Evolutionary conservation across 1,140 invertebrate species (phyloP), one percentile per base, ranked within the genome.

Genomic region (Mamestra configurata): DNA sequence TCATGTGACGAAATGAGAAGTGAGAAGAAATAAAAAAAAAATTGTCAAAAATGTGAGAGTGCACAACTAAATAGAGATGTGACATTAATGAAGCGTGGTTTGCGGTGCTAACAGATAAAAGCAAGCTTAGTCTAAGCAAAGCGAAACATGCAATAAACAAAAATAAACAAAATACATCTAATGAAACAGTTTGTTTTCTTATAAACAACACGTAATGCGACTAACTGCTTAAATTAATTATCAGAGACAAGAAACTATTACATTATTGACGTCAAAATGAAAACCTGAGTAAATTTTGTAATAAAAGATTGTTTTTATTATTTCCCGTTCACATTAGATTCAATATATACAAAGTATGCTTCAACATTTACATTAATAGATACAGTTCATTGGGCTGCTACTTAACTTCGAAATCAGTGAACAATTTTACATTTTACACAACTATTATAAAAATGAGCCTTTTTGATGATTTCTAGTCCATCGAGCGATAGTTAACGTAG

Each of bases 341-440:
- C 93, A 88, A 92, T 95, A 95, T 95, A 95, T 95, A 95, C 93
- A 94, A 92, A 95, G 94, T 90, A 93, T 91, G 85, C 79, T 86
- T 91, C 84, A 92, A 92, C 90, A 93, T 95, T 94, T 93, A 94
- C 92, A 93, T 85, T 91, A 88, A 88, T 92, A 91, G 88, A 91
- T 92, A 93, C 87, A 92, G 81, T 90, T 88, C 82, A 87, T 88
- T 86, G 79, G 76, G 80, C 88, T 79, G 83, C 92, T 92, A 91
- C 86, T 88, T 89, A 89, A 88, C 82, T 87, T 84, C 86, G 86
- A 89, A 86, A 71, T 80, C 71, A 80, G 80, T 92, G 88, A 93
- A 87, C 79, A 90, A 76, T 76, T 76, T 76, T 71, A 71, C 84
- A 86, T 89, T 90, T 87, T 89, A 86, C 88, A 93, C 88, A 89